Evolutionary conservation across 2,113 vertebrate genomes (phyloP).

Genomic region (Scalopus aquaticus): DNA sequence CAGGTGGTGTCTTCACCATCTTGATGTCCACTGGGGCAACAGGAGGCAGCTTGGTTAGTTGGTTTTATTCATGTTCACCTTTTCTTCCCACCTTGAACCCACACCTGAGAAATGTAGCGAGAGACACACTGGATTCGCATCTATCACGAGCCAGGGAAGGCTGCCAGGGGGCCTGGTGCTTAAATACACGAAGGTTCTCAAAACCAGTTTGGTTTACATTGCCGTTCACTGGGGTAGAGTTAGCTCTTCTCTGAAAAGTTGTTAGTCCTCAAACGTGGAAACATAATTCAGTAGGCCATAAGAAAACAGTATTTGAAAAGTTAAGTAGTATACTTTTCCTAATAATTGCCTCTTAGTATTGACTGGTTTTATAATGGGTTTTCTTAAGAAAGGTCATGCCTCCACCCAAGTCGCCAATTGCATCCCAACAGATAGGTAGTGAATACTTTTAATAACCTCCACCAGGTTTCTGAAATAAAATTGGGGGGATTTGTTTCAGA

Average conservation of each 20-base stretch:
- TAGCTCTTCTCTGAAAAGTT: background rate
- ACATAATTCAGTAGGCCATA: background rate
- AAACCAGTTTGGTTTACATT: background rate
- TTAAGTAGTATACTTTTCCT: background rate
- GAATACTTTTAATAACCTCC: background rate
- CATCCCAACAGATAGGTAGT: background rate
- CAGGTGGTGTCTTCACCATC: background rate
- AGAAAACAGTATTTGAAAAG: conserved; percentile 34
- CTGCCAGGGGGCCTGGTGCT: background rate
- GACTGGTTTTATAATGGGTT: background rate
- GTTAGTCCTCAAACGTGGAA: background rate
- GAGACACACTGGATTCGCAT: background rate
- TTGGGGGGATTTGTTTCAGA: background rate
- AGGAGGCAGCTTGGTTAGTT: background rate
- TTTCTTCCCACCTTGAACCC: background rate
- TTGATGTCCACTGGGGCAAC: background rate
- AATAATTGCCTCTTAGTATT: background rate
- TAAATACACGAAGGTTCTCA: background rate
- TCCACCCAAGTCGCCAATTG: background rate
- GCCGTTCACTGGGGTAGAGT: background rate
- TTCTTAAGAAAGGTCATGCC: background rate
- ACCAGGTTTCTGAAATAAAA: background rate
- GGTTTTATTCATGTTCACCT: background rate
- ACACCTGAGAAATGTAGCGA: background rate
- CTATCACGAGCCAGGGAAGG: background rate